Evolutionary conservation across 2,888 invertebrate species (phyloP).

Genomic region (Thecophora atra): DNA sequence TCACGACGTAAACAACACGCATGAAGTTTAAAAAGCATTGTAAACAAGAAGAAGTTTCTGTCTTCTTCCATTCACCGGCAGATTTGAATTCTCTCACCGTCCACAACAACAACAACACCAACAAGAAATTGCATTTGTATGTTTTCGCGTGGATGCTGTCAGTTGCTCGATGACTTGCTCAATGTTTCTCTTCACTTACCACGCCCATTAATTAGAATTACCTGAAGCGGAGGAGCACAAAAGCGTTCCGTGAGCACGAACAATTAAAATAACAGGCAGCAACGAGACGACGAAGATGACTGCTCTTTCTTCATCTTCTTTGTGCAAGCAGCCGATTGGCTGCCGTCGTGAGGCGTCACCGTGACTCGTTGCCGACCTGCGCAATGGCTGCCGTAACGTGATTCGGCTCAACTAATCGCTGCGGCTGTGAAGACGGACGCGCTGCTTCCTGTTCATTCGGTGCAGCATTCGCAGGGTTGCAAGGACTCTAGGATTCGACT

Average conservation of each 20-base stretch:
- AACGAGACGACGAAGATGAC: not conserved
- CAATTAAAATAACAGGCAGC: constrained; percentile 25
- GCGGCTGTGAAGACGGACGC: constrained; percentile 36
- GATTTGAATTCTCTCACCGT: too few species aligned
- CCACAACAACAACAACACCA: not conserved
- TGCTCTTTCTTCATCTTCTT: constrained; percentile 23
- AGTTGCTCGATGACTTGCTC: not conserved
- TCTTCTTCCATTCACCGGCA: too few species aligned
- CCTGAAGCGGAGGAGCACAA: too few species aligned
- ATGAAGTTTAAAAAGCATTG: not conserved
- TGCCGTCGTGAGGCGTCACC: constrained; percentile 54
- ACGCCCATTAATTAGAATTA: constrained; percentile 19
- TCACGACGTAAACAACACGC: too few species aligned
- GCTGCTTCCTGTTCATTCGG: too few species aligned
- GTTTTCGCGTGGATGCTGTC: not conserved
- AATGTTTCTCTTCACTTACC: not conserved
- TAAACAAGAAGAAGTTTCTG: not conserved
- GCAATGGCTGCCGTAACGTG: constrained; percentile 60
- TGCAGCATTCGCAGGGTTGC: too few species aligned
- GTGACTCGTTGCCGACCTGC: constrained; percentile 49
- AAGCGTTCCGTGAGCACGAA: too few species aligned
- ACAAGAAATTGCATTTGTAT: not conserved
- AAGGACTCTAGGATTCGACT: too few species aligned
- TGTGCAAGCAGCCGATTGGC: constrained; percentile 55
- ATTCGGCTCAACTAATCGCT: not conserved